Percentiles rank a stretch among this genome's conserved stretches.
Conservation (phyloP, 2,113 vertebrate species). For the Oncorhynchus kisutch region DNA sequence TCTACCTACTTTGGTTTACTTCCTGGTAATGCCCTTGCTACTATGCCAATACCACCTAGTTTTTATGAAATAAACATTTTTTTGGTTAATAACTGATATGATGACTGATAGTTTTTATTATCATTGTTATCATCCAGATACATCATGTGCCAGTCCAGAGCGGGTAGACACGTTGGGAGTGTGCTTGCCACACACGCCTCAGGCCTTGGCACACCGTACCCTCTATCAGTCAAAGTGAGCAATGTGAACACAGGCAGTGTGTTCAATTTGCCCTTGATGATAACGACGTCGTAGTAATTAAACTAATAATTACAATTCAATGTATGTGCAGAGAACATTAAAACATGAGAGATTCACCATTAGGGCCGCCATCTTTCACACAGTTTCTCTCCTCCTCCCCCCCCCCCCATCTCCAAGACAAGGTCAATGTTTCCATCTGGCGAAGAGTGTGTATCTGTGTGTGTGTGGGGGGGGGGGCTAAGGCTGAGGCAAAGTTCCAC, state of each 20-base stretch:
- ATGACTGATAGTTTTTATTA: background rate
- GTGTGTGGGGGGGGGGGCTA: too few species aligned
- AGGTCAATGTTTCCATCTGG: conserved; percentile 11
- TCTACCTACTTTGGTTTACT: too few species aligned
- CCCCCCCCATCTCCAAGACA: conserved; percentile 50
- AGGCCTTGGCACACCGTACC: conserved; percentile 30
- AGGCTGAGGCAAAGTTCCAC: background rate
- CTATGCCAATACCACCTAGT: background rate
- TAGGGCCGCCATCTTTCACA: conserved; percentile 43
- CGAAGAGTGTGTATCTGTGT: background rate
- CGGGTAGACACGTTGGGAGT: conserved; percentile 13
- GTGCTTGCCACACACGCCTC: conserved; percentile 11
- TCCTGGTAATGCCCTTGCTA: background rate
- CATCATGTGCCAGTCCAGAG: conserved; percentile 4
- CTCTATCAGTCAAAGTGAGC: conserved; percentile 25
- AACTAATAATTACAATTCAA: conserved; percentile 62
- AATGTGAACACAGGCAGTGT: conserved; percentile 29
- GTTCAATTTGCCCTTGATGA: conserved; percentile 63
- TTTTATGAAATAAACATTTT: background rate
- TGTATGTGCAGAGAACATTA: conserved; percentile 60
- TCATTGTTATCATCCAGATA: conserved; percentile 4
- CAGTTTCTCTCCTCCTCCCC: conserved; percentile 15
- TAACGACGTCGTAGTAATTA: conserved; percentile 59
- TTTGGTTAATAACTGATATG: background rate
- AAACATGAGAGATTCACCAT: conserved; percentile 54